Base-by-base conservation (phyloP, 53 echinoderm and acorn worm genomes). In the Antedon mediterranea region DNA sequence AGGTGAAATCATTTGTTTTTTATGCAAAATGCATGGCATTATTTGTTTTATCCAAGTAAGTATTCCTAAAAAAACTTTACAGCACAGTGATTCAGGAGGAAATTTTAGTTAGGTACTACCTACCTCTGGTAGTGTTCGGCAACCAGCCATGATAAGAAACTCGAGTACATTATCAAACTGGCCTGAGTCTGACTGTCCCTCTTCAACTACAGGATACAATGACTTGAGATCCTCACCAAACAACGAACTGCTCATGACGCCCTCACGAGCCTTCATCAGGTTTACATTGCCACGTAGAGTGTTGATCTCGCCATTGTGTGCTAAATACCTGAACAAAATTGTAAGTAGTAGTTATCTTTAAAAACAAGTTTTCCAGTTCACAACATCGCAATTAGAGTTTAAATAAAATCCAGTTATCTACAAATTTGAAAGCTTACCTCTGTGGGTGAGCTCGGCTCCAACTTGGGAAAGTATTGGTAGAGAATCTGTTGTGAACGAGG, bases 361-460 rank as follows among this genome's bases (percentile, higher is more conserved):
- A 37, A 37, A 37, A 37, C n/a, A 37, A 37, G 37, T n/a, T n/a
- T n/a, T n/a, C 37, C 37, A 37, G 37, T 11, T 37, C 75, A 74
- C 73, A 7, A 15, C 28, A 8, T 7, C 29, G 75, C 75, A 31
- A 75, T 34, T 72, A 28, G 27, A n/a, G 9, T 28, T 30, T 28
- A 30, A n/a, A 73, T n/a, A n/a, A 30, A n/a, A 28, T 28, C 28
- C 13, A n/a, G 30, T 13, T 14, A 8, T 73, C 73, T 14, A 28
- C 28, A 28, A 13, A 13, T 73, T n/a, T 26, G 26, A 44, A 26
- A 44, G 44, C 74, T 29, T 72, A 92, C 97, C 97, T 84, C 73
- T 92, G 89, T 26, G 97, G 97, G 43, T 97, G 97, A 26, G 97
- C 97, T 76, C 97, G 87, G 81, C 92, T 92, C 97, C 97, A 97